phyloP scores from a whole-genome alignment of 2,113 vertebrate genomes.

The Lathamus discolor region DNA sequence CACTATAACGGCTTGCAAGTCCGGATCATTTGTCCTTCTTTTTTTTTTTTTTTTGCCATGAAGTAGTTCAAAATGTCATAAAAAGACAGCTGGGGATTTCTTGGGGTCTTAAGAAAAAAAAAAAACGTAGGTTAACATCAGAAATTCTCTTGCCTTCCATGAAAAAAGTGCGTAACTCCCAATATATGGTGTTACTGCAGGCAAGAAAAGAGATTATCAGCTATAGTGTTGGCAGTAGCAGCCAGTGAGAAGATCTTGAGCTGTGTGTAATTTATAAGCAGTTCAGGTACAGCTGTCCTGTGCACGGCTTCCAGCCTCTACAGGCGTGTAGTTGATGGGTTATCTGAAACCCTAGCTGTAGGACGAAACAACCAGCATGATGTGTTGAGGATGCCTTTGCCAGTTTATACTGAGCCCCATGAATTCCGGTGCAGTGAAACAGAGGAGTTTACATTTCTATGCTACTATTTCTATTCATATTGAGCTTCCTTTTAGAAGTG shows the following conservation, averaged over 20 bases:
- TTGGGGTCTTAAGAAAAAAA: neutral
- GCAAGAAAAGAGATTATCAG: neutral
- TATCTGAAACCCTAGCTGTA: neutral
- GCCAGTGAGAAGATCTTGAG: neutral
- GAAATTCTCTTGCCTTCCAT: neutral
- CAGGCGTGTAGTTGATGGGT: neutral
- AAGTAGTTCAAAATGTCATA: neutral
- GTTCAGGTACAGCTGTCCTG: neutral
- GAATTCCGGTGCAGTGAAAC: neutral
- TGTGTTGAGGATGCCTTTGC: neutral
- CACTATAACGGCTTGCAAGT: neutral
- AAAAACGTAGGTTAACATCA: neutral
- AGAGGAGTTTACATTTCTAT: neutral
- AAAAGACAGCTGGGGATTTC: neutral
- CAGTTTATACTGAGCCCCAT: neutral
- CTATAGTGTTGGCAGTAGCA: neutral
- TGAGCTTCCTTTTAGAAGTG: neutral
- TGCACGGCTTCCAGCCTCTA: neutral
- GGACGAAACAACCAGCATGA: neutral
- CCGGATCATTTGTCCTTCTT: neutral
- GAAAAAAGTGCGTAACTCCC: neutral
- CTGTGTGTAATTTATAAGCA: neutral
- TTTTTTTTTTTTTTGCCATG: neutral
- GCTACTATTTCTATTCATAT: neutral
- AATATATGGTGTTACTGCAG: neutral